These are phyloP conservation scores for Polyommatus icarus DNA, from an alignment of 2,888 invertebrate genomes.

Conservation along the genomic window DNA sequence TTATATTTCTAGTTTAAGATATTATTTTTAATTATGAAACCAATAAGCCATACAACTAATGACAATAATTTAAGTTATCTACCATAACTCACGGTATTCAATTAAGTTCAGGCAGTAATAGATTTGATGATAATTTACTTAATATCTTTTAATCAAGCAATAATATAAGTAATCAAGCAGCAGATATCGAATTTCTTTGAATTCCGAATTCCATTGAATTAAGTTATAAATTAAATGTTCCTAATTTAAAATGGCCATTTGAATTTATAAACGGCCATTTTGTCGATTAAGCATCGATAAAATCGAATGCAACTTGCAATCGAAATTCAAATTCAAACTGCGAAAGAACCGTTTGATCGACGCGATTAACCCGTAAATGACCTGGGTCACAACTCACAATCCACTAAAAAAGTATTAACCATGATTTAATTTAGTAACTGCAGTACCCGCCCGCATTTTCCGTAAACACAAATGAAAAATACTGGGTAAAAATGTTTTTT, in stretches of 20 bases:
- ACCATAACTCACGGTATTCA: neutral
- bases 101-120: neutral
- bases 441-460: neutral
- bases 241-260: slow-evolving; percentile 8
- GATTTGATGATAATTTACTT: neutral
- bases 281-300: slow-evolving; percentile 5
- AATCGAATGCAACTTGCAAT: slow-evolving; percentile 9
- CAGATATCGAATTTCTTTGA: neutral
- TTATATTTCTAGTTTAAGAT: neutral
- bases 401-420: neutral
- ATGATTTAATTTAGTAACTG: neutral
- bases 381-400: neutral
- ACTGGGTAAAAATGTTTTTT: too few relatives aligned
- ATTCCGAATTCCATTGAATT: neutral
- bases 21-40: neutral
- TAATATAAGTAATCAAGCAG: neutral
- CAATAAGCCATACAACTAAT: neutral
- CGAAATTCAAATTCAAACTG: slow-evolving; percentile 13
- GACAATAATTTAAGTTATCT: neutral
- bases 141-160: neutral
- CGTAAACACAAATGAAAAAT: neutral
- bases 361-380: neutral
- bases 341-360: neutral
- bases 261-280: neutral
- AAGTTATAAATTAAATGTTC: slow-evolving; percentile 9